These are phyloP conservation scores for Meriones psammophilus DNA, from an alignment of 2,797 vertebrate species.

Conservation along the genomic window DNA sequence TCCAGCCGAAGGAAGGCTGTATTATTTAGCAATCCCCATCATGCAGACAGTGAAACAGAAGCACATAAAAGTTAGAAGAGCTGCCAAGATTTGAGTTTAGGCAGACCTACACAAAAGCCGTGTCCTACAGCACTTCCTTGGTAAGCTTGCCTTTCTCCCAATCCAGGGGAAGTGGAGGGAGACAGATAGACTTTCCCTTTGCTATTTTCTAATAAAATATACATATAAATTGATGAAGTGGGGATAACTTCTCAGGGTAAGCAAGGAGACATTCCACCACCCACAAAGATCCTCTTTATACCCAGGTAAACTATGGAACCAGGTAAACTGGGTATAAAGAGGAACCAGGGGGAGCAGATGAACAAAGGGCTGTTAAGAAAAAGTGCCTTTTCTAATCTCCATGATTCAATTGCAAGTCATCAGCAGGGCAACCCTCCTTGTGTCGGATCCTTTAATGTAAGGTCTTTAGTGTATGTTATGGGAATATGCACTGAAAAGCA, in stretches of 20 bases:
- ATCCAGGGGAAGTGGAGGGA: neutral
- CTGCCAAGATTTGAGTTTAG: neutral
- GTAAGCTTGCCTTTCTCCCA: neutral
- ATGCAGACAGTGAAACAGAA: neutral
- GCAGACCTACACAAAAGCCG: neutral
- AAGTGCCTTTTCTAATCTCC: neutral
- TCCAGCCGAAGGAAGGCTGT: neutral
- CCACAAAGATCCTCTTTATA: neutral
- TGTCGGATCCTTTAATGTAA: neutral
- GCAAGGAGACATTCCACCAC: neutral
- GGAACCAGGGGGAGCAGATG: slow-evolving; percentile 8
- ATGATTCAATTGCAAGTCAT: neutral
- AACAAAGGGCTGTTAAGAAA: neutral
- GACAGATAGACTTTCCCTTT: neutral
- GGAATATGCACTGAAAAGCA: slow-evolving; percentile 3
- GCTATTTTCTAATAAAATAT: neutral
- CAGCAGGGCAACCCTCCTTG: neutral
- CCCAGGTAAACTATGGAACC: too few species aligned
- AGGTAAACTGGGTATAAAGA: neutral
- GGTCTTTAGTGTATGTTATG: neutral
- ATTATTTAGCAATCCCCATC: neutral
- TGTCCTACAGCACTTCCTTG: neutral
- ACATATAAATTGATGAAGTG: neutral
- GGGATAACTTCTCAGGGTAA: neutral
- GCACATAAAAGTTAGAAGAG: neutral